A percentile compares a stretch with the other conserved stretches of the same genome.
Evolutionary conservation across 1,140 invertebrate species (phyloP).

Genomic region (Drosophila funebris): DNA sequence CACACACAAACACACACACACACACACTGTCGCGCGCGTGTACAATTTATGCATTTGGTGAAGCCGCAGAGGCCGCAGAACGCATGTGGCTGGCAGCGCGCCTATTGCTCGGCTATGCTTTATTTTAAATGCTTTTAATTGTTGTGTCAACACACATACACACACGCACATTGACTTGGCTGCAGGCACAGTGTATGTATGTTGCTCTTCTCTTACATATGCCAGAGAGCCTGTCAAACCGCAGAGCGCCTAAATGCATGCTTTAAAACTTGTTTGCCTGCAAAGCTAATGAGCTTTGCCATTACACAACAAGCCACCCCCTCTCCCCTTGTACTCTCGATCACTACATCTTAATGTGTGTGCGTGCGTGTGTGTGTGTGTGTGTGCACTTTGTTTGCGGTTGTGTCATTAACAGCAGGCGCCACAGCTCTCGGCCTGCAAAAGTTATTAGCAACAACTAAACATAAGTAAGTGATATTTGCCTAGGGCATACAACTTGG

Average conservation of each 20-base stretch:
- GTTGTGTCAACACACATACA: constrained; percentile 73
- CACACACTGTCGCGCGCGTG: constrained; percentile 10
- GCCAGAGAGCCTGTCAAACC: constrained; percentile 66
- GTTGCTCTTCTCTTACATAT: constrained; percentile 11
- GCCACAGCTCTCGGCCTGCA: constrained; percentile 59
- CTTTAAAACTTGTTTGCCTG: constrained; percentile 79
- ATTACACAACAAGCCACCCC: constrained; percentile 64
- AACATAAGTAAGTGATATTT: constrained; percentile 78
- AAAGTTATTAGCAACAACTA: constrained; percentile 76
- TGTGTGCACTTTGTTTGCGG: constrained; percentile 78
- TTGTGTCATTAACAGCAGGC: constrained; percentile 81
- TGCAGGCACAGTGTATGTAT: constrained; percentile 58
- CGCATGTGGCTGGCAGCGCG: constrained; percentile 51
- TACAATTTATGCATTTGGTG: constrained; percentile 75
- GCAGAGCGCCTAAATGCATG: constrained; percentile 77
- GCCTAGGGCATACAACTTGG: constrained; percentile 48
- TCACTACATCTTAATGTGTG: constrained; percentile 9
- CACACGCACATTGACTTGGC: constrained; percentile 5
- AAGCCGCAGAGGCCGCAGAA: constrained; percentile 47
- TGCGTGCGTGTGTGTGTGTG: constrained; percentile 24
- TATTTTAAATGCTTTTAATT: constrained; percentile 82
- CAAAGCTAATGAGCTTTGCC: constrained; percentile 82
- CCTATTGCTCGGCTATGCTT: constrained; percentile 67
- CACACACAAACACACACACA: constrained; percentile 14
- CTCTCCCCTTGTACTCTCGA: constrained; percentile 1